A percentile compares a stretch with the other conserved stretches of the same genome.
These are phyloP conservation scores for Gorsachius magnificus DNA, from an alignment of 2,797 vertebrate genomes.

Conservation along the genomic window DNA sequence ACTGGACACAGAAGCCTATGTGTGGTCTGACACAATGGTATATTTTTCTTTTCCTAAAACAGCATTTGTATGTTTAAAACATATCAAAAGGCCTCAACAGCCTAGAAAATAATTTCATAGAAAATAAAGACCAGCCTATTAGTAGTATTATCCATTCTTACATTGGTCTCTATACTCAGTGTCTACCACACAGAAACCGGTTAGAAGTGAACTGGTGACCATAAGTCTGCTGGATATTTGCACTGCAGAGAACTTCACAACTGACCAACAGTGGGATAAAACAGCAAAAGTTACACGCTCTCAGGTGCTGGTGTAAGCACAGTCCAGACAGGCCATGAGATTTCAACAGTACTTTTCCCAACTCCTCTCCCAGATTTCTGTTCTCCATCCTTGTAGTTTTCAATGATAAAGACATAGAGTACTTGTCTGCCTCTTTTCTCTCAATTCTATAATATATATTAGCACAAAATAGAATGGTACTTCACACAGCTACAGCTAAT, in stretches of 20 bases:
- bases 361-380: background rate
- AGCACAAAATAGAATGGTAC: background rate
- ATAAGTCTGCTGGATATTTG: background rate
- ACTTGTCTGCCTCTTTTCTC: background rate
- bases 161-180: background rate
- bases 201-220: background rate
- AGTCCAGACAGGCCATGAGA: background rate
- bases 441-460: background rate
- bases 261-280: background rate
- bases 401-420: background rate
- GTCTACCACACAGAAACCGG: background rate
- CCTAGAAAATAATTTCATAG: background rate
- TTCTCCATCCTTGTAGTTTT: background rate
- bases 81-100: background rate
- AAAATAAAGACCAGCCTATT: background rate
- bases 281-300: background rate
- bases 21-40: rapidly evolving
- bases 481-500: background rate
- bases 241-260: background rate
- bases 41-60: background rate
- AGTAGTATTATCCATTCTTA: background rate
- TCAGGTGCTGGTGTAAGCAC: background rate
- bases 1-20: background rate
- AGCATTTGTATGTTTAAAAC: background rate
- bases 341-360: background rate